Evolutionary conservation across 2,113 vertebrate genomes (phyloP).

Genomic region (Syrrhaptes paradoxus): DNA sequence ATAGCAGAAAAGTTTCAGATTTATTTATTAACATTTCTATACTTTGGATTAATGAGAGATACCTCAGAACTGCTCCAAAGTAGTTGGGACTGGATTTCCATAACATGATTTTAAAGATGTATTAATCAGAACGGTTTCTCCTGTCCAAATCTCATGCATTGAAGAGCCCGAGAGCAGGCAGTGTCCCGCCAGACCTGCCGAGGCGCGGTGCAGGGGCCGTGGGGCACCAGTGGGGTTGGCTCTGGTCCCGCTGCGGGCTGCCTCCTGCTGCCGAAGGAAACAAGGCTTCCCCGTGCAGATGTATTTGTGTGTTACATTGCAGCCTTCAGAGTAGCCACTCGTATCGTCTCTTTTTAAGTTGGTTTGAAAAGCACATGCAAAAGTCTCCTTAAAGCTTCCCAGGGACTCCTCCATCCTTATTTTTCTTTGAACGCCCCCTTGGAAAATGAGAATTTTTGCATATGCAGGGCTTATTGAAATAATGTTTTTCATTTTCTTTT

Average conservation of each 20-base stretch:
- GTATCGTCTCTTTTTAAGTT: neutral
- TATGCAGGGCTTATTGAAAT: neutral
- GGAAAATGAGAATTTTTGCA: neutral
- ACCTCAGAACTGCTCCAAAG: constrained; percentile 73
- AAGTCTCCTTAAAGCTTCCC: neutral
- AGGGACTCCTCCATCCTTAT: neutral
- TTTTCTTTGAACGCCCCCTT: neutral
- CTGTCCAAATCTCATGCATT: neutral
- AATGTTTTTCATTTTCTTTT: neutral
- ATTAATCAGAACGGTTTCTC: neutral
- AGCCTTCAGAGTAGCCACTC: neutral
- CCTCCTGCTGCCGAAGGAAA: neutral
- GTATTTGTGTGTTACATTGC: neutral
- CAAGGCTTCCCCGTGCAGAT: neutral
- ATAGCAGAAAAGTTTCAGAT: constrained; percentile 51
- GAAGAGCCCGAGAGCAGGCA: neutral
- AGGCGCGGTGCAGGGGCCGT: neutral
- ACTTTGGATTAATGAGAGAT: constrained; percentile 60
- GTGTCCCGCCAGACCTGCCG: neutral
- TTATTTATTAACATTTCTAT: constrained; percentile 66
- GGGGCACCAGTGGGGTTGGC: neutral
- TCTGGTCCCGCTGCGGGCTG: neutral
- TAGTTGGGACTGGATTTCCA: constrained; percentile 56
- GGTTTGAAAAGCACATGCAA: constrained; percentile 7
- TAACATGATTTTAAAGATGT: constrained; percentile 15